These are phyloP conservation scores for Lepetodrilus schrolli DNA, from an alignment of 2,888 invertebrate species.

Conservation along the genomic window DNA sequence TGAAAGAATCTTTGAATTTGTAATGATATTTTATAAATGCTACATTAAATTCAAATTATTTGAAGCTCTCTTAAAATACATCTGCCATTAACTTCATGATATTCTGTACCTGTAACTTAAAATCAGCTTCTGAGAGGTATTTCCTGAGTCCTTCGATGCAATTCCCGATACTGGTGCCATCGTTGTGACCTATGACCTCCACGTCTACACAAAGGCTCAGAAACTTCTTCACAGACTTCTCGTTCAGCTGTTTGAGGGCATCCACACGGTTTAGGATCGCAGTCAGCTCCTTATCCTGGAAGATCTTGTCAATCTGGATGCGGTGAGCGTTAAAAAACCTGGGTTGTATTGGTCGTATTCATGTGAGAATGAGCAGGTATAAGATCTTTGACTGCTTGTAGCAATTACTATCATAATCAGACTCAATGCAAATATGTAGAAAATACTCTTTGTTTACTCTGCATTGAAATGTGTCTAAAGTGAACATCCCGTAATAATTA, in stretches of 20 bases:
- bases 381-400: too few species aligned
- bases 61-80: not conserved
- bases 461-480: too few species aligned
- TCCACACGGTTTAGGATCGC: constrained; percentile 49
- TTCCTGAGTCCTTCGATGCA: constrained; percentile 56
- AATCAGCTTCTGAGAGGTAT: constrained; percentile 43
- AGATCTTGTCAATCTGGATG: constrained; percentile 55
- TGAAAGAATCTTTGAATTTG: too few species aligned
- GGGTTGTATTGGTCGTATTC: too few species aligned
- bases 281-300: constrained; percentile 43
- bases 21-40: not conserved
- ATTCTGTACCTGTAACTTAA: constrained; percentile 51
- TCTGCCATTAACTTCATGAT: too few species aligned
- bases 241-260: constrained; percentile 48
- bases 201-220: constrained; percentile 49
- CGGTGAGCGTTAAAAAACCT: too few species aligned
- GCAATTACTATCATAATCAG: too few species aligned
- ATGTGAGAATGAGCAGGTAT: too few species aligned
- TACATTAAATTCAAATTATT: not conserved
- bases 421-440: too few species aligned
- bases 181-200: constrained; percentile 41
- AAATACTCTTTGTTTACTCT: too few species aligned
- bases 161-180: constrained; percentile 59
- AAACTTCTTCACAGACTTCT: constrained; percentile 50
- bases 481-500: too few species aligned